Percentiles rank a stretch among this genome's conserved stretches.
Conservation (phyloP, 1,140 invertebrate species). For the Panonychus citri region DNA sequence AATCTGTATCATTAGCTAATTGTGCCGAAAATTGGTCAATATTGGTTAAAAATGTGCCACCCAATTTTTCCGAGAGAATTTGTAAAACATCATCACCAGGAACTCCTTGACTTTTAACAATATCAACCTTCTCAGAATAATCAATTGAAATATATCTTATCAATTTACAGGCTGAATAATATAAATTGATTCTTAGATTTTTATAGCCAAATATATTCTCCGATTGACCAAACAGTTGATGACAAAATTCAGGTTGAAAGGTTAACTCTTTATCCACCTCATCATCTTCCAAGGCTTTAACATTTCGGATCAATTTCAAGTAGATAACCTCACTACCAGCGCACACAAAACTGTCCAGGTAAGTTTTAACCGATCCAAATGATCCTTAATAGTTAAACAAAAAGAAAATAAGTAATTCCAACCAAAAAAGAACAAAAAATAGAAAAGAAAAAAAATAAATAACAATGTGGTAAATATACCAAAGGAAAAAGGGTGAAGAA, state of each 20-base stretch:
- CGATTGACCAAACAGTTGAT: slow-evolving; percentile 76
- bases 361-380: neutral
- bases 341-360: slow-evolving; percentile 5
- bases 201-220: slow-evolving; percentile 84
- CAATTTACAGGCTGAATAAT: slow-evolving; percentile 55
- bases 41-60: slow-evolving; percentile 35
- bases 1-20: slow-evolving; percentile 35
- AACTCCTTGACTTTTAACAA: slow-evolving; percentile 24
- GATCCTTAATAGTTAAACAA: neutral
- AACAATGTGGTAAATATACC: too few relatives aligned
- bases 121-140: slow-evolving; percentile 36
- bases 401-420: neutral
- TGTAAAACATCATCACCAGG: slow-evolving; percentile 51
- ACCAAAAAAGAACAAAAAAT: too few relatives aligned
- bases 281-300: slow-evolving; percentile 40
- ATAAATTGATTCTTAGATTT: slow-evolving; percentile 49
- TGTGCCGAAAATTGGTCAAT: slow-evolving; percentile 40
- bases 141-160: slow-evolving; percentile 41
- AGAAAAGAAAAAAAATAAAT: too few relatives aligned
- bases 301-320: slow-evolving; percentile 29
- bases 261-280: slow-evolving; percentile 25
- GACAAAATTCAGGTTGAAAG: slow-evolving; percentile 69
- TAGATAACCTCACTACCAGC: slow-evolving; percentile 13
- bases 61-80: slow-evolving; percentile 32
- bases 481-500: too few relatives aligned